phyloP scores from a whole-genome alignment of 2,113 vertebrate genomes.

The Aleadryas rufinucha region DNA sequence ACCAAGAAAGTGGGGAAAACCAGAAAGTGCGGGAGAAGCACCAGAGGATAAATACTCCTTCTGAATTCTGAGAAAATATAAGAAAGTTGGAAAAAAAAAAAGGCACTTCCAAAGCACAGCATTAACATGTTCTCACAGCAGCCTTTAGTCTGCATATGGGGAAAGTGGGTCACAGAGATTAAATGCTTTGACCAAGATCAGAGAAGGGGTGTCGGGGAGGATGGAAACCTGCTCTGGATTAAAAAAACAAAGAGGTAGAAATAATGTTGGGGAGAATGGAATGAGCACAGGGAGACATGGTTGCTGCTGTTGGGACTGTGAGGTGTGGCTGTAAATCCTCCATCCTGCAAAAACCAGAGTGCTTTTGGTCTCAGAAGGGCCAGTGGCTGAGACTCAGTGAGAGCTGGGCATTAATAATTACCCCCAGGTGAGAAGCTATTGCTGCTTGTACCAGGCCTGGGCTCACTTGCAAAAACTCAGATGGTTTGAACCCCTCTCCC shows the following conservation, averaged over 20 bases:
- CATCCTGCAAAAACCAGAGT: background rate
- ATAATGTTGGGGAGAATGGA: background rate
- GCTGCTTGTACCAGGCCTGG: background rate
- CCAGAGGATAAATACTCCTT: background rate
- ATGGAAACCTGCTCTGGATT: background rate
- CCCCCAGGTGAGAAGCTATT: background rate
- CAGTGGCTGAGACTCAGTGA: background rate
- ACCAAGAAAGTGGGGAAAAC: background rate
- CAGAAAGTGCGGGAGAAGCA: background rate
- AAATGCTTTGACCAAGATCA: constrained; percentile 1
- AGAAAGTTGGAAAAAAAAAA: background rate
- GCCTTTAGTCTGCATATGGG: background rate
- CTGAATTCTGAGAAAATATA: background rate
- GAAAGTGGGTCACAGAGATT: background rate
- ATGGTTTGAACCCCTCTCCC: background rate
- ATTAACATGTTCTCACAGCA: background rate
- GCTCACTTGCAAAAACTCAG: background rate
- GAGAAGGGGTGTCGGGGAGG: background rate
- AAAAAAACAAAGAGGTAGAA: background rate
- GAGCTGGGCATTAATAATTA: background rate
- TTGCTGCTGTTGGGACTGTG: background rate
- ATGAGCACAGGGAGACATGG: background rate
- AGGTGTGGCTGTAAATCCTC: background rate
- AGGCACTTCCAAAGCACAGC: background rate
- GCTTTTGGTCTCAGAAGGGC: background rate